Evolutionary conservation across 2,888 invertebrate species (phyloP).

Genomic region (Oscheius sp.): DNA sequence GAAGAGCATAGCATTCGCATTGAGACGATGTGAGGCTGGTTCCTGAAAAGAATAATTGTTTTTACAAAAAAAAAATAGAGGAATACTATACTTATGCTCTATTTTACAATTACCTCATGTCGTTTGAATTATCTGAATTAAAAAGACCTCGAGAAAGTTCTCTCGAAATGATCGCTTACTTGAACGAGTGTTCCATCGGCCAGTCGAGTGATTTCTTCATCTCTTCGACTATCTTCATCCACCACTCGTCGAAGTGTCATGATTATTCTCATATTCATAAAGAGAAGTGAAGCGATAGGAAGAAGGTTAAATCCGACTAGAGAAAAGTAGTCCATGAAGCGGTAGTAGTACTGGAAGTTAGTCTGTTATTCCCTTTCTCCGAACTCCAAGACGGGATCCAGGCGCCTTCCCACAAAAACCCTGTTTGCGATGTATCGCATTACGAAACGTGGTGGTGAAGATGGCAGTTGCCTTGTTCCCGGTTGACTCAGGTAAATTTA

Average conservation of each 20-base stretch:
- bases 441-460: constrained; percentile 4
- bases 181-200: constrained; percentile 49
- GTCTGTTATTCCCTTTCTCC: neutral
- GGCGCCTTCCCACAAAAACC: constrained; percentile 19
- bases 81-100: neutral
- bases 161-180: constrained; percentile 23
- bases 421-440: constrained; percentile 25
- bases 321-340: constrained; percentile 63
- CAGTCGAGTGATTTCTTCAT: constrained; percentile 44
- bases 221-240: constrained; percentile 56
- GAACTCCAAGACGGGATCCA: neutral
- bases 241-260: constrained; percentile 64
- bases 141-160: too few relatives aligned
- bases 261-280: constrained; percentile 63
- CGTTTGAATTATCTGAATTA: neutral
- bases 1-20: constrained; percentile 70
- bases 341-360: constrained; percentile 62
- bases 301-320: constrained; percentile 66
- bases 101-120: too few relatives aligned
- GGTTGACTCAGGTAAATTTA: constrained; percentile 10
- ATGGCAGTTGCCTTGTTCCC: constrained; percentile 1
- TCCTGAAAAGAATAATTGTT: constrained; percentile 32
- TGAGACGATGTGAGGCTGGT: constrained; percentile 49
- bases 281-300: constrained; percentile 62
- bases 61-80: neutral